Evolutionary conservation across 2,113 vertebrate species (phyloP).

Genomic region (Percopsis transmontana): DNA sequence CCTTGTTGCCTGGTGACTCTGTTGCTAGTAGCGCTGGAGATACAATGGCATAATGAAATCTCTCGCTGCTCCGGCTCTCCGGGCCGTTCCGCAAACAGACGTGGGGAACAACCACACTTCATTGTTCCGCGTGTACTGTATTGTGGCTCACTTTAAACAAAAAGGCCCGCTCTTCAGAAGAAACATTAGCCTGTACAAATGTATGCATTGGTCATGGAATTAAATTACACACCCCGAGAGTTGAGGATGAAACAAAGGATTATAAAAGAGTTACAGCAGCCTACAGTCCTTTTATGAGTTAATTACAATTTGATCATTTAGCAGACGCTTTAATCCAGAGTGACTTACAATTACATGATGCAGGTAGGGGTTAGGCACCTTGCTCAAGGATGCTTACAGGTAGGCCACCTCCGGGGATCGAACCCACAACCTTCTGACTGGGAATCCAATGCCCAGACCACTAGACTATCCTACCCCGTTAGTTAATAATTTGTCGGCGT

Average conservation of each 20-base stretch:
- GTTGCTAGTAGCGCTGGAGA: slow-evolving; percentile 48
- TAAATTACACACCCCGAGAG: not conserved
- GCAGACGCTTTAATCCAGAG: too few species aligned
- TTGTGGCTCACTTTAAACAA: slow-evolving; percentile 45
- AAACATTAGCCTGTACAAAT: slow-evolving; percentile 28
- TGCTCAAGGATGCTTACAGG: too few species aligned
- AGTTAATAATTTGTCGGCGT: too few species aligned
- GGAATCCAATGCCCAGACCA: too few species aligned
- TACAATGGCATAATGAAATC: slow-evolving; percentile 68
- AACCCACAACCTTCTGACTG: too few species aligned
- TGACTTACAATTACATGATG: too few species aligned
- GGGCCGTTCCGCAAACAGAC: slow-evolving; percentile 46
- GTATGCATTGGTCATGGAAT: slow-evolving; percentile 20
- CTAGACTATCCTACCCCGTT: too few species aligned
- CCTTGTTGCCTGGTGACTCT: slow-evolving; percentile 71
- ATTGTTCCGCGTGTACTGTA: slow-evolving; percentile 50
- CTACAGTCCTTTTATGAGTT: not conserved
- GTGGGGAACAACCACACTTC: slow-evolving; percentile 49
- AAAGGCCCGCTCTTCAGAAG: slow-evolving; percentile 34
- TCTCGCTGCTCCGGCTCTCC: slow-evolving; percentile 62
- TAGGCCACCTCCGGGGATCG: too few species aligned
- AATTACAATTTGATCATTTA: too few species aligned
- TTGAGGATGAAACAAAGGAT: too few species aligned
- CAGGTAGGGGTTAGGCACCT: too few species aligned
- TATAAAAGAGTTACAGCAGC: slow-evolving; percentile 6